Conservation (phyloP, 2,113 vertebrate species). For the Ceyx margarethae region DNA sequence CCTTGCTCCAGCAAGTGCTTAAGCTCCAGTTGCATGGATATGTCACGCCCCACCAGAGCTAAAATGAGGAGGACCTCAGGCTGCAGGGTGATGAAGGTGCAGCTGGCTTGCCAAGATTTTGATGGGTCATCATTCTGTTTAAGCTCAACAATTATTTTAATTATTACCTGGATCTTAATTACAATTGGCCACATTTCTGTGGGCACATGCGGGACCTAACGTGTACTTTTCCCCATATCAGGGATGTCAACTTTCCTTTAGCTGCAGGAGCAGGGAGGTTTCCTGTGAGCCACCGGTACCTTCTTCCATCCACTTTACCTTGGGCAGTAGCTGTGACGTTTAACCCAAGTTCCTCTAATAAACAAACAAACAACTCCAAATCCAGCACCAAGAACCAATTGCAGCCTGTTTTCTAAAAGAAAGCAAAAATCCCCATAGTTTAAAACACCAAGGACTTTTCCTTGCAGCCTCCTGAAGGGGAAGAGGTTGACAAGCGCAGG, state of each 20-base stretch:
- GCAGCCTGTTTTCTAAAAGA: not conserved
- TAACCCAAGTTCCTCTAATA: not conserved
- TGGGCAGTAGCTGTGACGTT: not conserved
- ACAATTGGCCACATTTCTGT: not conserved
- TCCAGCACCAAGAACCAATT: not conserved
- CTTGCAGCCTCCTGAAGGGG: not conserved
- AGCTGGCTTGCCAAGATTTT: not conserved
- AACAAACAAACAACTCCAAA: not conserved
- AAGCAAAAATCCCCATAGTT: not conserved
- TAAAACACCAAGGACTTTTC: not conserved
- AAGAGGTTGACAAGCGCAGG: not conserved
- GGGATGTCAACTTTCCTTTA: not conserved
- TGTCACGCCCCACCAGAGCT: not conserved
- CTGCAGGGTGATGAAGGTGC: not conserved
- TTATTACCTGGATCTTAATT: conserved; percentile 1
- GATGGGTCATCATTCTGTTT: not conserved
- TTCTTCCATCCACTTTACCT: not conserved
- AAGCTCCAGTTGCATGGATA: not conserved
- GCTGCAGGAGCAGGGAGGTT: not conserved
- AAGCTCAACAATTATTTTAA: conserved; percentile 22
- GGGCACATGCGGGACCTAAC: not conserved
- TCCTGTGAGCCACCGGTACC: not conserved
- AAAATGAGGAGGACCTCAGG: not conserved
- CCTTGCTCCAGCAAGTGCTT: fast-evolving
- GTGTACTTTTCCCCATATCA: fast-evolving